Base-by-base conservation (phyloP, 2,797 vertebrate genomes). In the Sebastes paucispinis region DNA sequence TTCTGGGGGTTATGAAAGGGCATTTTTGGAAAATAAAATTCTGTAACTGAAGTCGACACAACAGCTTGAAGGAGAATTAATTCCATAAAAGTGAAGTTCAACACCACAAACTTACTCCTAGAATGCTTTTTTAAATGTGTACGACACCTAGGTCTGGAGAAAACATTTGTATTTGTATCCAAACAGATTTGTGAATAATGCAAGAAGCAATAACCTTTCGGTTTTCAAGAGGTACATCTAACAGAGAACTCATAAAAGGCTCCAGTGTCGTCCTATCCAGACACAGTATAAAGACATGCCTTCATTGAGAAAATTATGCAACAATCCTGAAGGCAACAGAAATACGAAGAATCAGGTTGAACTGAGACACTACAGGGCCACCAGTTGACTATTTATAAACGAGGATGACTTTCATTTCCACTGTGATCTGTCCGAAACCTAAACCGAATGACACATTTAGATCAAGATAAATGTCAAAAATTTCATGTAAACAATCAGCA, bases 271-370 rank as follows among this genome's bases (percentile, higher is more conserved):
- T 83, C 65, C 82, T 71, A 74, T 79, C 69, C 67, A 86, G 75
- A 81, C 7, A 36, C 55, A 80, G 80, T 83, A 88, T 88, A 91
- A 93, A 92, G 81, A 64, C 39, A 20, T 25, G 73, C 18, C 66
- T 90, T 89, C 65, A 81, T 29, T 87, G 66, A 55, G 31, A 71
- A 63, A 64, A 86, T 81, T 69, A 90, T 79, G 77, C 76, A 89
- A 86, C 68, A 32, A 79, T 71, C 47, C 34, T 39, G 22, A 39
- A 81, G 85, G 31, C 74, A 80, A n/a, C 12, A 71, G 69, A 73
- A 77, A 76, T 55, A 73, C 36, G 59, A 68, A 39, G 52, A 47
- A 58, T 36, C 32, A 50, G 65, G 34, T 29, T 79, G 39, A 77
- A 62, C 27, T 27, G 34, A 77, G 50, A 58, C 64, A 66, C 47